Evolutionary conservation across 1,140 invertebrate species (phyloP), one percentile per base, ranked within the genome.

Genomic region (Ooceraea biroi): DNA sequence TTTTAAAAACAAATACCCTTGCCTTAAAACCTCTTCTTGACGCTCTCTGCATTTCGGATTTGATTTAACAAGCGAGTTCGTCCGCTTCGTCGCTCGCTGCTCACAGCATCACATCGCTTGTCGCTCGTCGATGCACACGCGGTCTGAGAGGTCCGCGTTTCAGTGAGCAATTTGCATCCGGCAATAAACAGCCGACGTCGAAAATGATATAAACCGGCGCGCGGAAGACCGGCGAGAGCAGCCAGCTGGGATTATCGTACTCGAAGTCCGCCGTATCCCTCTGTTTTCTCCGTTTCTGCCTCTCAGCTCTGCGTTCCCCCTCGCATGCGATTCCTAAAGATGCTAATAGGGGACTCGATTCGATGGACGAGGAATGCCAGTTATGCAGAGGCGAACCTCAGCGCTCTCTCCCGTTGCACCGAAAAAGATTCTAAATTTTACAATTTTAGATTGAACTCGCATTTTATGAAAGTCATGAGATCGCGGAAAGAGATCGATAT

Each of bases 111-210:
- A n/a, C 4, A 27, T 41, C n/a, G 48, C 52, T 46, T 46, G 44
- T 27, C 12, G 30, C 30, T 71, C 57, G 73, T 83, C 71, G 73
- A 76, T 55, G 63, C 73, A 85, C 74, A 60, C 78, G 84, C 82
- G 73, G 84, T 86, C 74, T 86, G 84, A 85, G 36, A 36, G 36
- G 36, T 7, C 55, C 69, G 48, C 69, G 36, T 48, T 73, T 25
- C 73, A 22, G 61, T 61, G 71, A 73, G 46, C 82, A 80, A 92
- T 92, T 92, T 91, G 87, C 91, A 91, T 91, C 52, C 55, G 83
- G 82, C 87, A 87, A 89, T 91, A 89, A 92, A 91, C 84, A 91
- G 80, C 78, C 84, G 83, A 65, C 82, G 87, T 91, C 87, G 89
- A 91, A 92, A 92, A 90, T 89, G 89, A 90, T 91, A 89, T 86